Conservation (phyloP, 2,888 invertebrate species). For the Pogonocherus hispidulus region DNA sequence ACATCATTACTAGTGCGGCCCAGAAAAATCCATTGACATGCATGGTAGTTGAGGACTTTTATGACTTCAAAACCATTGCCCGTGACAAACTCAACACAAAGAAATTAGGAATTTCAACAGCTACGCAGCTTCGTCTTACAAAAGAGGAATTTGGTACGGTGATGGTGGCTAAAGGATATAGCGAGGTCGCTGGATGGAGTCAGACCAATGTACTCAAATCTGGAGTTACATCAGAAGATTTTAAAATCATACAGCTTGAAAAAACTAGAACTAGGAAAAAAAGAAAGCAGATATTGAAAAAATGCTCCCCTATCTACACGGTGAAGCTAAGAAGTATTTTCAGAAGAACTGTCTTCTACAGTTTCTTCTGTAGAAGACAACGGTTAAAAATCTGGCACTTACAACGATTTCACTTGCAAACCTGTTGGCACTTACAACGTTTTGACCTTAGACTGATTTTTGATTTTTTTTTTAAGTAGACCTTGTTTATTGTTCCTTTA, state of each 20-base stretch:
- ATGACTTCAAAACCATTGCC: slow-evolving; percentile 16
- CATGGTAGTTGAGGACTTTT: not conserved
- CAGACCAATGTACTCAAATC: slow-evolving; percentile 1
- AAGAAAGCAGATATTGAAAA: slow-evolving; percentile 4
- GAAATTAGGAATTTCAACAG: not conserved
- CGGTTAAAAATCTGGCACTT: not conserved
- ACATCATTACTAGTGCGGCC: slow-evolving; percentile 1
- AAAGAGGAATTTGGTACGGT: not conserved
- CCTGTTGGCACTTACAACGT: not conserved
- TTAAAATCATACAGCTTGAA: not conserved
- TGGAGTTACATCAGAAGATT: not conserved
- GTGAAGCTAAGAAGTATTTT: not conserved
- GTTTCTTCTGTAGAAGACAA: no score
- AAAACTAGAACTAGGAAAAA: slow-evolving; percentile 7
- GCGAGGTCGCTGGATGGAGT: not conserved
- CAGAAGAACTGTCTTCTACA: no score
- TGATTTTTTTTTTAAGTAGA: not conserved
- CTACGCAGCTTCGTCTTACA: not conserved
- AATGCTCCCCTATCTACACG: not conserved
- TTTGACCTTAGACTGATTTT: not conserved
- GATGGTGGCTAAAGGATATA: not conserved
- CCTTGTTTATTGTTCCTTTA: not conserved
- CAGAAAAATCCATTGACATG: not conserved
- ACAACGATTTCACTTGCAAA: not conserved
- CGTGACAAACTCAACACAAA: not conserved